These are phyloP conservation scores for Plebejus argus DNA, from an alignment of 2,888 invertebrate species.

Conservation along the genomic window DNA sequence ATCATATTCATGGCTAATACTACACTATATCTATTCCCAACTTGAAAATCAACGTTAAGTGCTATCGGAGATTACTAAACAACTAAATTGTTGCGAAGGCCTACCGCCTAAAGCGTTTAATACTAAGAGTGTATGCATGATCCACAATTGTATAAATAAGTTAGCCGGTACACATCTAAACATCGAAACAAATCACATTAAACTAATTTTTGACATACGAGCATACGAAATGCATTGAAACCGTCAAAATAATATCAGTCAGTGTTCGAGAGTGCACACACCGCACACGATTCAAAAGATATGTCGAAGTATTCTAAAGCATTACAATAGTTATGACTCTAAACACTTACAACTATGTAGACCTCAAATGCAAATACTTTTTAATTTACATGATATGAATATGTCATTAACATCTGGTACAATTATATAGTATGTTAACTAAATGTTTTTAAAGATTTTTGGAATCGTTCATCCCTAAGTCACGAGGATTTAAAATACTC, in stretches of 20 bases:
- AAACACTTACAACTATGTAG: slow-evolving; percentile 78
- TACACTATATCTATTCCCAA: slow-evolving; percentile 78
- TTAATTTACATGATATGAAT: slow-evolving; percentile 80
- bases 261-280: slow-evolving; percentile 59
- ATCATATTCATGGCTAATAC: slow-evolving; percentile 76
- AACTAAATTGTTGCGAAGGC: slow-evolving; percentile 71
- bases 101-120: slow-evolving; percentile 74
- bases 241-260: slow-evolving; percentile 59
- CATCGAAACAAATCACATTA: slow-evolving; percentile 49
- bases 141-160: slow-evolving; percentile 76
- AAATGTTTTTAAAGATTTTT: slow-evolving; percentile 31
- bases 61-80: slow-evolving; percentile 76
- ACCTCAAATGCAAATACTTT: slow-evolving; percentile 81
- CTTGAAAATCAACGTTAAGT: slow-evolving; percentile 74
- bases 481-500: slow-evolving; percentile 33
- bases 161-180: slow-evolving; percentile 71
- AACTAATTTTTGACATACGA: slow-evolving; percentile 39
- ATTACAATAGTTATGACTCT: slow-evolving; percentile 79
- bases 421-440: slow-evolving; percentile 59
- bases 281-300: slow-evolving; percentile 70
- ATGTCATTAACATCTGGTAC: slow-evolving; percentile 78
- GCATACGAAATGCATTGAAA: slow-evolving; percentile 68
- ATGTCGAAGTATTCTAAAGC: slow-evolving; percentile 80
- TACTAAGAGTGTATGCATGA: slow-evolving; percentile 80
- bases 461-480: slow-evolving; percentile 18